These are phyloP conservation scores for Brachyhypopomus gauderio DNA, from an alignment of 2,113 vertebrate species.

Conservation along the genomic window DNA sequence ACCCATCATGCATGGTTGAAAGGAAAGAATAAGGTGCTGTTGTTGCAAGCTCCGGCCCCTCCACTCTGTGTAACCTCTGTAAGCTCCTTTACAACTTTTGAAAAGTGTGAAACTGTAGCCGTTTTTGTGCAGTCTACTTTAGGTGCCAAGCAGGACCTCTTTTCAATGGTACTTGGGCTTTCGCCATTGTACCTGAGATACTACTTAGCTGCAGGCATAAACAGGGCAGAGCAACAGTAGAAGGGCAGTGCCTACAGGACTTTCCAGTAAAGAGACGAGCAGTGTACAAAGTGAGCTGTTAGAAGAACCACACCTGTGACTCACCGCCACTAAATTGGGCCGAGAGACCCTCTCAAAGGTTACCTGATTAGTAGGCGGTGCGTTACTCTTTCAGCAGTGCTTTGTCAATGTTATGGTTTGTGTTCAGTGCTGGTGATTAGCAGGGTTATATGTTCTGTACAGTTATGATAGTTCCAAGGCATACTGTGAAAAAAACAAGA, in stretches of 20 bases:
- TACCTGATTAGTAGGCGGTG: too few species aligned
- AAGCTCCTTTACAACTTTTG: slow-evolving; percentile 53
- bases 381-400: too few species aligned
- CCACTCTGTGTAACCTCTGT: slow-evolving; percentile 36
- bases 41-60: slow-evolving; percentile 3
- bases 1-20: background rate
- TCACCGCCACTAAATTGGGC: too few species aligned
- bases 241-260: slow-evolving; percentile 27
- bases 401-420: too few species aligned
- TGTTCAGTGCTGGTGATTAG: background rate
- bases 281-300: background rate
- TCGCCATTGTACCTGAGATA: slow-evolving; percentile 55
- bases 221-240: slow-evolving; percentile 52
- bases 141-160: slow-evolving; percentile 43
- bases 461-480: slow-evolving; percentile 1
- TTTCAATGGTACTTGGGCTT: slow-evolving; percentile 36
- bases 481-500: slow-evolving; percentile 11
- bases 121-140: slow-evolving; percentile 59
- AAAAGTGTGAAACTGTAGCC: slow-evolving; percentile 62
- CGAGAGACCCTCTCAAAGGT: too few species aligned
- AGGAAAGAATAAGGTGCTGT: background rate
- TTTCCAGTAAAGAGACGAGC: slow-evolving; percentile 17
- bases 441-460: background rate
- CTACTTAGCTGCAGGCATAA: slow-evolving; percentile 41
- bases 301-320: background rate